phyloP scores from a whole-genome alignment of 2,888 invertebrate genomes.

The Eumacrocentrus americanus region DNA sequence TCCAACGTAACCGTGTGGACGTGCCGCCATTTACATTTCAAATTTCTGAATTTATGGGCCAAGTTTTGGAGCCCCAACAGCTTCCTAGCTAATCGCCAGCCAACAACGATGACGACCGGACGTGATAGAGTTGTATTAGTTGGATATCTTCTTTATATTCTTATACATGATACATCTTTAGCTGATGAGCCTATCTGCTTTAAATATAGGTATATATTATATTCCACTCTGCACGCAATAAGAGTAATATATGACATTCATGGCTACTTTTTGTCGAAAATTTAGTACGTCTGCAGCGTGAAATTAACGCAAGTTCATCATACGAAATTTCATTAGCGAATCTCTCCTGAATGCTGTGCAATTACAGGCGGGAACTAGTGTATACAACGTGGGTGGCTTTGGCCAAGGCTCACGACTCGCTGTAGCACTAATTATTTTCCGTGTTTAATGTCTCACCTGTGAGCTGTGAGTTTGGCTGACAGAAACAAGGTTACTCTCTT shows the following conservation, averaged over 20 bases:
- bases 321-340: constrained; percentile 40
- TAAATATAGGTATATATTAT: no score
- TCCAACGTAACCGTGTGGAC: constrained; percentile 30
- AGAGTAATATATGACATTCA: neutral
- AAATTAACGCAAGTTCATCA: constrained; percentile 36
- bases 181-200: no score
- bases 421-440: constrained; percentile 18
- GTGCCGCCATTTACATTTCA: constrained; percentile 45
- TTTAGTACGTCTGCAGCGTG: constrained; percentile 22
- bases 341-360: constrained; percentile 37
- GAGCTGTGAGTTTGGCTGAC: constrained; percentile 5
- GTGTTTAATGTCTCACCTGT: constrained; percentile 22
- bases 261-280: no score
- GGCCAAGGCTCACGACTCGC: constrained; percentile 2
- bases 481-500: constrained; percentile 2
- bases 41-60: constrained; percentile 42
- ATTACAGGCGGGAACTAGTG: constrained; percentile 28
- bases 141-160: neutral
- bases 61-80: constrained; percentile 40
- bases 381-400: constrained; percentile 3
- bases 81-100: constrained; percentile 38
- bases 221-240: neutral
- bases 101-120: constrained; percentile 13
- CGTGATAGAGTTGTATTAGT: constrained; percentile 19
- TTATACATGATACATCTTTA: no score